Evolutionary conservation across 2,888 invertebrate genomes (phyloP).

Genomic region (Xanthorhoe designata): DNA sequence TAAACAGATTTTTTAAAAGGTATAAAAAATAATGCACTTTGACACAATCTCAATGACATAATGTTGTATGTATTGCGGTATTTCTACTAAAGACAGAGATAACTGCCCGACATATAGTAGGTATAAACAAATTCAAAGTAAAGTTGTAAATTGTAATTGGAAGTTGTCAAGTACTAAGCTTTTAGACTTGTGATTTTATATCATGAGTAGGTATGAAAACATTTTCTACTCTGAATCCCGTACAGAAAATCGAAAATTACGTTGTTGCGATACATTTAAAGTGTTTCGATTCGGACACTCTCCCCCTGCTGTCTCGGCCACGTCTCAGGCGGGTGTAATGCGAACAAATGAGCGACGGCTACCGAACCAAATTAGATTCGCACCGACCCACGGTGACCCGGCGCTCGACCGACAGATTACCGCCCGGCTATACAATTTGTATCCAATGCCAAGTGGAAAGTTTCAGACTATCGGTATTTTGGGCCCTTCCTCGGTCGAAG

Average conservation of each 20-base stretch:
- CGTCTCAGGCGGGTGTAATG: slow-evolving; percentile 59
- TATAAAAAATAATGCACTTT: too few species aligned
- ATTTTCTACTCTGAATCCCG: background rate
- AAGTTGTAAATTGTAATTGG: too few species aligned
- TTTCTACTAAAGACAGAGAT: too few species aligned
- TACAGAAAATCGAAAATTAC: slow-evolving; percentile 4
- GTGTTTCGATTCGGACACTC: slow-evolving; percentile 38
- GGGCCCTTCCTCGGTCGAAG: background rate
- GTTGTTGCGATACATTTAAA: slow-evolving; percentile 27
- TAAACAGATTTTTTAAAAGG: too few species aligned
- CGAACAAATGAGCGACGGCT: slow-evolving; percentile 88
- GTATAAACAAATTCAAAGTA: too few species aligned
- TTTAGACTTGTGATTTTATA: background rate
- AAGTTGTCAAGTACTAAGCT: background rate
- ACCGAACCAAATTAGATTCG: slow-evolving; percentile 88
- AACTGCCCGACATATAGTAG: too few species aligned
- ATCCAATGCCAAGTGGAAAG: slow-evolving; percentile 44
- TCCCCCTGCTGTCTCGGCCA: slow-evolving; percentile 43
- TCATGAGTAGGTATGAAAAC: background rate
- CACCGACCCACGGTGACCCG: slow-evolving; percentile 55
- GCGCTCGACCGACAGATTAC: slow-evolving; percentile 63
- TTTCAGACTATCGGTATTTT: slow-evolving; percentile 22
- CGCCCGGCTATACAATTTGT: slow-evolving; percentile 58
- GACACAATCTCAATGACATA: too few species aligned
- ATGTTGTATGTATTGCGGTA: too few species aligned